Evolutionary conservation across 2,888 invertebrate genomes (phyloP).

Genomic region (Cephus spinipes): DNA sequence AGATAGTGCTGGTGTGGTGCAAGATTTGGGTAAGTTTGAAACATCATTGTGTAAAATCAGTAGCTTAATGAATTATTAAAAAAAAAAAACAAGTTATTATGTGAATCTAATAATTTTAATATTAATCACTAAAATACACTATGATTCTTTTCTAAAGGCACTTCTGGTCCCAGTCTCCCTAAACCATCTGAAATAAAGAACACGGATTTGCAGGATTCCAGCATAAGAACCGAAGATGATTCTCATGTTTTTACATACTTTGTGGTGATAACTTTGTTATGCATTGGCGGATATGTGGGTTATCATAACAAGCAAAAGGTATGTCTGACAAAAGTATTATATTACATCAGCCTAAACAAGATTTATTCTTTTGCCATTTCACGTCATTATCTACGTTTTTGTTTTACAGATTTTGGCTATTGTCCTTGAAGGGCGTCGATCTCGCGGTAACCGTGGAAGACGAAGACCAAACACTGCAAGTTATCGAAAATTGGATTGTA

Average conservation of each 20-base stretch:
- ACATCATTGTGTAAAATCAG: neutral
- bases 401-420: conserved; percentile 72
- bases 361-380: neutral
- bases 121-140: neutral
- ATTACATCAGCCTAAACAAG: neutral
- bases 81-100: neutral
- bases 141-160: neutral
- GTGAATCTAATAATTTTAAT: neutral
- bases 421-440: conserved; percentile 72
- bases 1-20: neutral
- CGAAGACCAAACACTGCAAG: conserved; percentile 73
- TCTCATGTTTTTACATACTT: conserved; percentile 80
- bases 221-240: conserved; percentile 67
- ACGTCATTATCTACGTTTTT: conserved; percentile 14
- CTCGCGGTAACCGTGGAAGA: conserved; percentile 62
- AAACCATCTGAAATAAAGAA: conserved; percentile 9
- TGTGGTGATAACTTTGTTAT: conserved; percentile 72
- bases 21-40: neutral
- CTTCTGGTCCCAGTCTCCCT: neutral
- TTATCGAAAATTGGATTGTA: conserved; percentile 76
- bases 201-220: conserved; percentile 21
- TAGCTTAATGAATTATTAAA: neutral
- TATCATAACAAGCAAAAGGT: conserved; percentile 77
- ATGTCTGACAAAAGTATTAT: conserved; percentile 23
- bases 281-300: conserved; percentile 73